Percentiles rank a stretch among this genome's conserved stretches.
Evolutionary conservation across 2,797 vertebrate genomes (phyloP).

Genomic region (Sebastes hubbsi): DNA sequence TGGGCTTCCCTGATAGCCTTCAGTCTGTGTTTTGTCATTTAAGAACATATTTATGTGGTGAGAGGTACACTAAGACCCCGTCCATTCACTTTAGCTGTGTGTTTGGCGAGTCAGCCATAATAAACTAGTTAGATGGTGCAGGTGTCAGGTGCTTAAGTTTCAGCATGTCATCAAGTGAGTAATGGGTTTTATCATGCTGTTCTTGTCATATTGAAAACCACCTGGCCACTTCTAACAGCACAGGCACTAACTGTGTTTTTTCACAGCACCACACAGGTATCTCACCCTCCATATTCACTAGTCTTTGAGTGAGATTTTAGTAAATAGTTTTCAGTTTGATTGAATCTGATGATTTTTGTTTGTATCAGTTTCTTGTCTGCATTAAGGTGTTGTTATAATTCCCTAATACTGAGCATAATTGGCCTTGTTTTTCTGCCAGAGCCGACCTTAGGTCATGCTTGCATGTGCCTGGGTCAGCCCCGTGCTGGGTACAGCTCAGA

Average conservation of each 20-base stretch:
- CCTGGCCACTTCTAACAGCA: background rate
- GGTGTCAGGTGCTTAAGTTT: background rate
- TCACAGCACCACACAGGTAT: background rate
- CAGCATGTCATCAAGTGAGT: slow-evolving; percentile 1
- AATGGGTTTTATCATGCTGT: background rate
- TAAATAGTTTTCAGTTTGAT: background rate
- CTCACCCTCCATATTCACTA: background rate
- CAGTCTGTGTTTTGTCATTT: background rate
- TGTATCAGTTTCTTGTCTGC: background rate
- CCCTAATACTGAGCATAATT: slow-evolving; percentile 18
- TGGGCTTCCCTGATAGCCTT: too few species aligned
- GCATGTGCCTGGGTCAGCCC: slow-evolving; percentile 26
- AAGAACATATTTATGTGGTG: background rate
- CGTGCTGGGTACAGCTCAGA: slow-evolving; percentile 36
- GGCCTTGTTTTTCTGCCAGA: slow-evolving; percentile 47
- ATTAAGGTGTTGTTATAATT: background rate
- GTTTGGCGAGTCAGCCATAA: background rate
- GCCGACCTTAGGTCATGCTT: slow-evolving; percentile 20
- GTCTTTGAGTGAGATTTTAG: background rate
- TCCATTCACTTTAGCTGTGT: background rate
- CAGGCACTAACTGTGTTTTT: background rate
- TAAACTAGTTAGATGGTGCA: background rate
- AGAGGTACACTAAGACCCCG: background rate
- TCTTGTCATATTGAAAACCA: background rate
- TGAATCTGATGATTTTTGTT: background rate